phyloP scores from a whole-genome alignment of 2,113 vertebrate genomes.

The Pterocles burchelli region DNA sequence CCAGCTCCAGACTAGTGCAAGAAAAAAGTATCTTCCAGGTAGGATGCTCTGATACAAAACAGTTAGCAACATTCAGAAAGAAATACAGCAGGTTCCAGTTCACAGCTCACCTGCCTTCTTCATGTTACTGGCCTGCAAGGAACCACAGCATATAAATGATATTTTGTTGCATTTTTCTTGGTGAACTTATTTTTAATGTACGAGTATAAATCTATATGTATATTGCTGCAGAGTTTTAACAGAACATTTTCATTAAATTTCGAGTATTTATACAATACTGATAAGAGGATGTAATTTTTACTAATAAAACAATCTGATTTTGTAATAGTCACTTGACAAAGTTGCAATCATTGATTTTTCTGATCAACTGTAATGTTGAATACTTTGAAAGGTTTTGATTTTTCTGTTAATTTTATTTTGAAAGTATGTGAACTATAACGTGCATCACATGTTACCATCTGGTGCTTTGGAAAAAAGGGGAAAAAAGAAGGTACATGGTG shows the following conservation, averaged over 20 bases:
- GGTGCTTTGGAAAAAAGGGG: neutral
- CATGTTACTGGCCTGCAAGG: neutral
- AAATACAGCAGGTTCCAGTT: neutral
- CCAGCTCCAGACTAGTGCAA: neutral
- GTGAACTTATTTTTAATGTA: neutral
- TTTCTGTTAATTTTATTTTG: neutral
- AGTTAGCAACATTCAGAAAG: neutral
- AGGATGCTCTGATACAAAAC: neutral
- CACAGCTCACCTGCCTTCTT: neutral
- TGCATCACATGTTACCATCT: neutral
- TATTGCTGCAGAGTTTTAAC: neutral
- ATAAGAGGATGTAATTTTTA: neutral
- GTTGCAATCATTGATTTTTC: neutral
- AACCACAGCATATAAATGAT: neutral
- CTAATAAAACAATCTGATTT: neutral
- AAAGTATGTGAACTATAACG: neutral
- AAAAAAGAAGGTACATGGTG: neutral
- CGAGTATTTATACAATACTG: neutral
- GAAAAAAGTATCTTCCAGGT: neutral
- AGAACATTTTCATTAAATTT: neutral
- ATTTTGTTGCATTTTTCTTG: neutral
- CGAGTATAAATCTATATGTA: neutral
- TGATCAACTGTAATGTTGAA: neutral
- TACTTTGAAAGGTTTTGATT: neutral
- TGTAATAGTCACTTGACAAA: neutral